A percentile compares a stretch with the other conserved stretches of the same genome.
Evolutionary conservation across 1,140 invertebrate species (phyloP).

Genomic region (Radopholus similis): DNA sequence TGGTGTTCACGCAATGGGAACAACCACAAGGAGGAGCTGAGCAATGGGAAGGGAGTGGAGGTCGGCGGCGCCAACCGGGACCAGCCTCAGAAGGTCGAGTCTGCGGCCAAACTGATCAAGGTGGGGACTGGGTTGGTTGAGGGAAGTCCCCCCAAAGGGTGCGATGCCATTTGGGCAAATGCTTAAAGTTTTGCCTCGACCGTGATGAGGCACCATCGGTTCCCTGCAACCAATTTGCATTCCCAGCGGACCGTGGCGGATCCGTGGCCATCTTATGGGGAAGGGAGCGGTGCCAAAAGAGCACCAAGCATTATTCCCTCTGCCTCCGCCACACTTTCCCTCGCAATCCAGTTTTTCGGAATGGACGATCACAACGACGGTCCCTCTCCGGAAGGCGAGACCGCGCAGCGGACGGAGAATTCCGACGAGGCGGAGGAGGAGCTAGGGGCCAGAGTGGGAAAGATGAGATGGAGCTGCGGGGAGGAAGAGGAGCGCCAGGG

Average conservation of each 20-base stretch:
- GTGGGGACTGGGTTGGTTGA: neutral
- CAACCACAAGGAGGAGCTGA: neutral
- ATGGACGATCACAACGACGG: neutral
- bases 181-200: too few species aligned
- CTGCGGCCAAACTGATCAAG: neutral
- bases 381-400: too few species aligned
- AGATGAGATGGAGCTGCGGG: too few species aligned
- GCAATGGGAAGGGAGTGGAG: neutral
- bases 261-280: too few species aligned
- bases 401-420: too few species aligned
- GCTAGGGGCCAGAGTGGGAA: too few species aligned
- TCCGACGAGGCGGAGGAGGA: too few species aligned
- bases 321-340: neutral
- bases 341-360: neutral
- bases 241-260: neutral
- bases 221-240: neutral
- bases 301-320: neutral
- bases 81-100: neutral
- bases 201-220: too few species aligned
- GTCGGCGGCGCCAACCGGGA: neutral
- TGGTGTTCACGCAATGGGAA: neutral
- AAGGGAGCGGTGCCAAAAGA: too few species aligned
- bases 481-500: too few species aligned
- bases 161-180: neutral
- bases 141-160: neutral